These are phyloP conservation scores for Aramus guarauna DNA, from an alignment of 2,113 vertebrate species.

Conservation along the genomic window DNA sequence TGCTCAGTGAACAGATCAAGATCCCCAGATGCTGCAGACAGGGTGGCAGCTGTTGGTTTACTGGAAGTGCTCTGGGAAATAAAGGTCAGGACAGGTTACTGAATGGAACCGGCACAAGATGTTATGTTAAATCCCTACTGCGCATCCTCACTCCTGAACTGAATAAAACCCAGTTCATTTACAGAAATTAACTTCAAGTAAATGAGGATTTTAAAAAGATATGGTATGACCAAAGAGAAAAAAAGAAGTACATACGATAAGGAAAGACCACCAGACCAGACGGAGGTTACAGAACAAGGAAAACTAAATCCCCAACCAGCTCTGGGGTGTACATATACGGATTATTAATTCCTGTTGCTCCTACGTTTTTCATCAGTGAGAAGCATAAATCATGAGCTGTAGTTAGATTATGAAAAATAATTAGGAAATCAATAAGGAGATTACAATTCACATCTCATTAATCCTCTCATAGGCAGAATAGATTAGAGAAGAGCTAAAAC, in stretches of 20 bases:
- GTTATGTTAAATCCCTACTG: not conserved
- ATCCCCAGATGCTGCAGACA: constrained; percentile 76
- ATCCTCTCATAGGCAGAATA: not conserved
- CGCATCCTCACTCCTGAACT: not conserved
- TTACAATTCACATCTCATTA: constrained; percentile 47
- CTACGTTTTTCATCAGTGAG: not conserved
- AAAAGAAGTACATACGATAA: too few relatives aligned
- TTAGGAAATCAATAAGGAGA: constrained; percentile 44
- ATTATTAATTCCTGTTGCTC: not conserved
- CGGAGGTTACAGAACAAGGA: not conserved
- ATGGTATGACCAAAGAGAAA: not conserved
- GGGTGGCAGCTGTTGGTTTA: constrained; percentile 72
- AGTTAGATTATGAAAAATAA: constrained; percentile 43
- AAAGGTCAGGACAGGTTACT: constrained; percentile 35
- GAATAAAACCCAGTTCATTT: not conserved
- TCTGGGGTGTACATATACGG: not conserved
- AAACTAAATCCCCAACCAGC: not conserved
- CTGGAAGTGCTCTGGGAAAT: constrained; percentile 79
- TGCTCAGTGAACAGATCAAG: constrained; percentile 90
- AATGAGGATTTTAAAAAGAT: not conserved
- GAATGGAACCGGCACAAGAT: not conserved
- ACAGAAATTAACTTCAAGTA: not conserved
- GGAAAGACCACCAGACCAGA: not conserved
- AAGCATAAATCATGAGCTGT: not conserved
- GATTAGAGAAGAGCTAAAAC: not conserved